Conservation (phyloP, 2,113 vertebrate species). For the Microtus ochrogaster region DNA sequence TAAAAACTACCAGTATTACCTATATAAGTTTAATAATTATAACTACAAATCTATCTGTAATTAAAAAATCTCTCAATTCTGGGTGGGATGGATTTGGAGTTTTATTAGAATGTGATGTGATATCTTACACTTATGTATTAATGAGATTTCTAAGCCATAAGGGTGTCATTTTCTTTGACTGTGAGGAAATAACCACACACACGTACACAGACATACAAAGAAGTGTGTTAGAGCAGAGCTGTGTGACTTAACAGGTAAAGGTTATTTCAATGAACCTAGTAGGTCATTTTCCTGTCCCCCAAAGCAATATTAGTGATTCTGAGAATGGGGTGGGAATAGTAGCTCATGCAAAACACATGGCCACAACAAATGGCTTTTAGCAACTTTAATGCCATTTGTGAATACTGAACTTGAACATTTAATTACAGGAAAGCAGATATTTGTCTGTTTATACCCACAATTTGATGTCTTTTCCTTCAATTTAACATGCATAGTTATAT, state of each 20-base stretch:
- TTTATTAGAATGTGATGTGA: neutral
- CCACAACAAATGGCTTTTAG: neutral
- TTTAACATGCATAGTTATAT: neutral
- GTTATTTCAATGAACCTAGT: neutral
- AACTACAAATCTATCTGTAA: neutral
- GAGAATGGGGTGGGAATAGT: accelerated
- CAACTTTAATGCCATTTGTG: neutral
- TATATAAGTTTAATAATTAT: neutral
- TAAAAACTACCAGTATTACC: neutral
- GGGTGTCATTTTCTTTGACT: neutral
- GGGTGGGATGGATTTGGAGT: neutral
- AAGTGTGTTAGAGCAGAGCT: neutral
- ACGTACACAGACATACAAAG: neutral
- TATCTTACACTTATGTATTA: neutral
- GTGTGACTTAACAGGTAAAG: neutral
- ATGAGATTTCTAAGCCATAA: neutral
- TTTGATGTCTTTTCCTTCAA: neutral
- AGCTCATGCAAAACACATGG: neutral
- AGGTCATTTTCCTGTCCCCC: neutral
- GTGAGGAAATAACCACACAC: neutral
- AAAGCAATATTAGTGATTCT: neutral
- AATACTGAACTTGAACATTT: neutral
- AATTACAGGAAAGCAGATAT: neutral
- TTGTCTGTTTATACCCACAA: neutral
- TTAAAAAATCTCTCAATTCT: neutral